Base-by-base conservation (phyloP, 2,888 invertebrate species). In the Sarcophaga caerulescens region DNA sequence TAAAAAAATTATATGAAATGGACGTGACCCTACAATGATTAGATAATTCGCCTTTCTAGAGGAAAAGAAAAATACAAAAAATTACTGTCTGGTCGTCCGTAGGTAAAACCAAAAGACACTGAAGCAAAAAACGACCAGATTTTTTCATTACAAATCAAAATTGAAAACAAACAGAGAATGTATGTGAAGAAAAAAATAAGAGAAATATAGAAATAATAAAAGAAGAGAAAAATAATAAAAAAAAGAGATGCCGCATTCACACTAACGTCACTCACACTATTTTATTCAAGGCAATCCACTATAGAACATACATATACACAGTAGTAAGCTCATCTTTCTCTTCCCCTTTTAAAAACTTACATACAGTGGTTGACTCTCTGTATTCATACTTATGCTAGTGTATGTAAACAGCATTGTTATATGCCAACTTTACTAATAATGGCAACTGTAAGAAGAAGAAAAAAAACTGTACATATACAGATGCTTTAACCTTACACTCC, bases 11-110 rank as follows among this genome's bases (percentile, higher is more conserved):
- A 76, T 60, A 75, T 45, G 12, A 47, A 74, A 65, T 23, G 81
- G 77, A 86, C 84, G 86, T 86, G 86, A 86, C 78, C 74, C 74
- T 69, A 59, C 71, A 57, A 63, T 81, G 84, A 84, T 84, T 84
- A 86, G 66, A 81, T 78, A 86, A 84, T 74, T 70, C 23, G 74
- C 44, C 52, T 63, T 75, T 65, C 23, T 12, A 52, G 3, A 57
- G 4, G 52, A n/a, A 57, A 45, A 57, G 57, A 63, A 21, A 60
- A 21, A 65, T 14, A 52, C 0, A 52, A 52, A 52, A 17, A 52
- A 17, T 12, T 52, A 4, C 19, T 57, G 79, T 75, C 79, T 84
- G 84, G 75, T 63, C 77, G 75, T 63, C 77, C 77, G 75, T 76
- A 52, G 19, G 62, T 84, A 81, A 78, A 79, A 47, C 6, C 52